These are phyloP conservation scores for Drosophila hamatofila DNA, from an alignment of 2,888 invertebrate genomes.

Conservation along the genomic window DNA sequence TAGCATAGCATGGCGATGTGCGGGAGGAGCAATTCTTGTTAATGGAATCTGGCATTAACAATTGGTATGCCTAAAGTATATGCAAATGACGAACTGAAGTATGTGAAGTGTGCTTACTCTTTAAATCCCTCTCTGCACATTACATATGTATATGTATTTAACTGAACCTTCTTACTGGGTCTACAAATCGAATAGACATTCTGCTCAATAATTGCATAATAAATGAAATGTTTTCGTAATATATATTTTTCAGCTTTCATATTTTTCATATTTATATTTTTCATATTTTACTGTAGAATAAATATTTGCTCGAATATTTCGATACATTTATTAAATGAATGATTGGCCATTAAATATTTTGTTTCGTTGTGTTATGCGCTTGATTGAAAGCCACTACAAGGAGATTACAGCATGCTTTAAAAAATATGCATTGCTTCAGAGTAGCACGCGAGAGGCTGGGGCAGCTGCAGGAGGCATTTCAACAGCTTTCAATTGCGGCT, in stretches of 20 bases:
- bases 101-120: not conserved
- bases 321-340: not conserved
- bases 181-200: too few relatives aligned
- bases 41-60: too few relatives aligned
- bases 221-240: not conserved
- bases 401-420: conserved; percentile 45
- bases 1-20: too few relatives aligned
- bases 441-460: too few relatives aligned
- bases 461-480: conserved; percentile 42
- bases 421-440: conserved; percentile 53
- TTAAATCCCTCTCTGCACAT: too few relatives aligned
- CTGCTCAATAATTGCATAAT: not conserved
- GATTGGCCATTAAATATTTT: conserved; percentile 2
- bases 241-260: not conserved
- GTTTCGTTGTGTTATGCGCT: not conserved
- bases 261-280: not conserved
- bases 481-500: conserved; percentile 57
- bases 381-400: conserved; percentile 7
- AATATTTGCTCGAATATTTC: not conserved
- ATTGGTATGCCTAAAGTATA: too few relatives aligned
- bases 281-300: not conserved
- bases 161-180: too few relatives aligned
- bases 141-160: too few relatives aligned
- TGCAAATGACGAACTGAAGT: not conserved
- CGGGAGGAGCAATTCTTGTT: too few relatives aligned